Percentiles rank a stretch among this genome's conserved stretches.
phyloP scores from a whole-genome alignment of 2,797 vertebrate species.

The Pachyuromys duprasi region DNA sequence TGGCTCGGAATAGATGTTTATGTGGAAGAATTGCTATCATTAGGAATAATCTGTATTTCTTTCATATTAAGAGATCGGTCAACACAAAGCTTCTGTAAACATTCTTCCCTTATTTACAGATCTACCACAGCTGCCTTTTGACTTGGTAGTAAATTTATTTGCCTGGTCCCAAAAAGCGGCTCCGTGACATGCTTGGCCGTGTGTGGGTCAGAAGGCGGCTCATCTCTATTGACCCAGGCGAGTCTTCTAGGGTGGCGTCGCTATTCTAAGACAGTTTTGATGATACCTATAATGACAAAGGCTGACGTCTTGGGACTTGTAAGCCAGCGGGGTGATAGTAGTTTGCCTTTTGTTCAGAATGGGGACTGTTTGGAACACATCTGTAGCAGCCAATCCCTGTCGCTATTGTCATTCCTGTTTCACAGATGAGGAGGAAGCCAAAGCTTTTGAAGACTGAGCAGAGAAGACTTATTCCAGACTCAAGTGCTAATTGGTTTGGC shows the following conservation, averaged over 20 bases:
- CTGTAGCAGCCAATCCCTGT: not conserved
- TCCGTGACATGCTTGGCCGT: not conserved
- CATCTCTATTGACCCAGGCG: not conserved
- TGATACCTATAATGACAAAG: not conserved
- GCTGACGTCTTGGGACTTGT: not conserved
- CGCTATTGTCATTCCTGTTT: not conserved
- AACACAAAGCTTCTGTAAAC: constrained; percentile 25
- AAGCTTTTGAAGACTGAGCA: not conserved
- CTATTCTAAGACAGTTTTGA: constrained; percentile 39
- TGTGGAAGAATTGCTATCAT: not conserved
- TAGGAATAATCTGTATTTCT: not conserved
- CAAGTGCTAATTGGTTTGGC: not conserved
- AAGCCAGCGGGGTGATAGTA: not conserved
- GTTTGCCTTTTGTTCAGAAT: not conserved
- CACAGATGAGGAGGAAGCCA: not conserved
- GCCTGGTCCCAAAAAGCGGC: not conserved
- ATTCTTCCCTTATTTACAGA: constrained; percentile 14
- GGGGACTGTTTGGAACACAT: not conserved
- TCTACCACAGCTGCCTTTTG: not conserved
- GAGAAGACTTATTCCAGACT: not conserved
- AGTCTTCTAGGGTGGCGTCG: not conserved
- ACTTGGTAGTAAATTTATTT: constrained; percentile 44
- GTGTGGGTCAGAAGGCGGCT: not conserved
- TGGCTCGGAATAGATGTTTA: not conserved
- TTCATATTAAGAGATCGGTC: not conserved